phyloP scores from a whole-genome alignment of 2,113 vertebrate species.

The Sinocyclocheilus maitianheensis region DNA sequence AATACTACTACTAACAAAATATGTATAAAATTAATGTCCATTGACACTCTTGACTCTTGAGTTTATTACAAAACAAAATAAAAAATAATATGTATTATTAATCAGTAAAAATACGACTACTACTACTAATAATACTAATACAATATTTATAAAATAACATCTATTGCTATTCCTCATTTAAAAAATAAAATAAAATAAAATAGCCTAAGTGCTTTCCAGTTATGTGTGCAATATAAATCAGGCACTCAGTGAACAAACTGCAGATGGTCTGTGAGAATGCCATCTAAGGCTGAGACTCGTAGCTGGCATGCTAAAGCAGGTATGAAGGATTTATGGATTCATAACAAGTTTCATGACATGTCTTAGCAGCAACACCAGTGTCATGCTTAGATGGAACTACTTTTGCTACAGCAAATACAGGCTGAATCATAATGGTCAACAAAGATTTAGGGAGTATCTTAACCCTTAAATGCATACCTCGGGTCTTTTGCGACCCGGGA shows the following conservation, averaged over 20 bases:
- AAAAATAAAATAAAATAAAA: not conserved
- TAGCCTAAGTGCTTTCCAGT: not conserved
- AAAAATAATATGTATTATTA: not conserved
- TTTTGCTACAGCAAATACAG: not conserved
- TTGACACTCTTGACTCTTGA: not conserved
- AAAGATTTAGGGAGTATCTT: not conserved
- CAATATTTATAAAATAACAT: not conserved
- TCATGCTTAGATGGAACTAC: not conserved
- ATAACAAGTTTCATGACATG: not conserved
- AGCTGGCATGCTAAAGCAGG: not conserved
- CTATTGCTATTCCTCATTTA: no score
- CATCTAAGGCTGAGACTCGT: not conserved
- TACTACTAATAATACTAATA: not conserved
- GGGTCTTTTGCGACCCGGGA: no score
- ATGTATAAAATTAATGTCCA: not conserved
- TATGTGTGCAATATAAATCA: not conserved
- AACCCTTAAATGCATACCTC: no score
- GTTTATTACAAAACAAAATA: not conserved
- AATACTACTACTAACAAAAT: not conserved
- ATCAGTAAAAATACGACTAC: no score
- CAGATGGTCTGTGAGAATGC: not conserved
- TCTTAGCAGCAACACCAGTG: not conserved
- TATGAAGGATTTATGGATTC: not conserved
- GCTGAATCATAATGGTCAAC: not conserved
- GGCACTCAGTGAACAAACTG: not conserved